Evolutionary conservation across 2,888 invertebrate genomes (phyloP), one percentile per base, ranked within the genome.

Genomic region (Atethmia centrago): DNA sequence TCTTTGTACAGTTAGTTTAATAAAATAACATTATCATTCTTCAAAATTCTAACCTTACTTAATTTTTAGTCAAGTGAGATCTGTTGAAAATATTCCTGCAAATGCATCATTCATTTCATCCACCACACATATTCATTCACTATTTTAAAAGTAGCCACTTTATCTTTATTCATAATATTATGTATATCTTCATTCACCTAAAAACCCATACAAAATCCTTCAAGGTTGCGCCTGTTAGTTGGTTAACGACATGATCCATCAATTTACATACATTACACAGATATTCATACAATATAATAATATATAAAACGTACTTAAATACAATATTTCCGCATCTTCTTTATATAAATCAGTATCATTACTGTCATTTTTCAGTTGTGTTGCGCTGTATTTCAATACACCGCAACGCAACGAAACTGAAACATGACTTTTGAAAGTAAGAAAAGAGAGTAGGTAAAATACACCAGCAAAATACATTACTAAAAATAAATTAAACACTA

Each of bases 211-310:
- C 74, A 75, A 75, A 79, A 72, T 75, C 25, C 47, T 80, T 73
- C 82, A 86, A 86, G 86, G 86, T 58, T 65, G 42, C 47, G 42
- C 19, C 55, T 49, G 75, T 59, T 62, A 45, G 49, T 69, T 65
- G 12, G 77, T 75, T 83, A 77, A 72, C 56, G 64, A 80, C 81
- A 87, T 74, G 83, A 87, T 81, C 78, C 69, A 49, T 71, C 75
- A 83, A 87, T 87, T 87, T 83, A 80, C 85, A 85, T 87, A 87
- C 49, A 80, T 85, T 83, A 79, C 69, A 59, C 55, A 72, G 16
- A 65, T 79, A n/a, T n/a, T n/a, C n/a, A n/a, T n/a, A n/a, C n/a
- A n/a, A n/a, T n/a, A n/a, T n/a, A 74, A 40, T 40, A 36, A 36
- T 49, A 53, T 45, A 45, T 67, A 28, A 51, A 51, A 74, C 25